These are phyloP conservation scores for Sebastes steindachneri DNA, from an alignment of 2,797 vertebrate genomes.

Conservation along the genomic window DNA sequence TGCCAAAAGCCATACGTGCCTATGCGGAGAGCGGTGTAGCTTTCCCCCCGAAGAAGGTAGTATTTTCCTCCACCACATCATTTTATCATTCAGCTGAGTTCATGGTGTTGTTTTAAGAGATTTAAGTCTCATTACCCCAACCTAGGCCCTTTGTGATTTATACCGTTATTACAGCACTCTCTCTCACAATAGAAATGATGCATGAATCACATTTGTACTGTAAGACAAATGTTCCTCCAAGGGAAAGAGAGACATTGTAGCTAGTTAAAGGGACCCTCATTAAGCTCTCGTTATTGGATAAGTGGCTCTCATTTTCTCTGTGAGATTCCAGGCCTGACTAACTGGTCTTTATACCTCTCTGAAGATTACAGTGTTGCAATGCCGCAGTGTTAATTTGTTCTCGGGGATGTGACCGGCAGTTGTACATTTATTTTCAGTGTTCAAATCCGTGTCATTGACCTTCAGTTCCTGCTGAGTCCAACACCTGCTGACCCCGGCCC, in stretches of 20 bases:
- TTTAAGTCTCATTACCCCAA: constrained; percentile 85
- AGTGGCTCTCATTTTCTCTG: constrained; percentile 85
- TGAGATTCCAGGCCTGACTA: constrained; percentile 81
- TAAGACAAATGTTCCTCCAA: constrained; percentile 85
- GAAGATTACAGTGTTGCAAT: constrained; percentile 75
- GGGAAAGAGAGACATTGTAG: constrained; percentile 79
- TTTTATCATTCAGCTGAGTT: constrained; percentile 83
- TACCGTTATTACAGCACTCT: constrained; percentile 82
- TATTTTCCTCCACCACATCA: constrained; percentile 80
- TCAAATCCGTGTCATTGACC: constrained; percentile 77
- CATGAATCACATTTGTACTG: constrained; percentile 86
- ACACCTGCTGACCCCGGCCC: constrained; percentile 78
- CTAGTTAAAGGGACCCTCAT: constrained; percentile 86
- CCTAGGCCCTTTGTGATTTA: constrained; percentile 81
- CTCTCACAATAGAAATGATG: constrained; percentile 85
- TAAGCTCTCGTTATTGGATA: constrained; percentile 87
- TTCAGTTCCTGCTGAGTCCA: constrained; percentile 81
- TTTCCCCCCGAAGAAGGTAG: constrained; percentile 77
- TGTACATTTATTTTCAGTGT: constrained; percentile 76
- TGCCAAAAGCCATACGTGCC: constrained; percentile 82
- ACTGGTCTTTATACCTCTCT: constrained; percentile 82
- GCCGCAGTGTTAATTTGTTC: constrained; percentile 75
- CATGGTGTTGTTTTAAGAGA: constrained; percentile 86
- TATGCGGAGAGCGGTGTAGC: constrained; percentile 76
- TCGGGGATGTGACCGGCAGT: constrained; percentile 66